phyloP scores from a whole-genome alignment of 2,888 invertebrate species.

The Anoplius nigerrimus region DNA sequence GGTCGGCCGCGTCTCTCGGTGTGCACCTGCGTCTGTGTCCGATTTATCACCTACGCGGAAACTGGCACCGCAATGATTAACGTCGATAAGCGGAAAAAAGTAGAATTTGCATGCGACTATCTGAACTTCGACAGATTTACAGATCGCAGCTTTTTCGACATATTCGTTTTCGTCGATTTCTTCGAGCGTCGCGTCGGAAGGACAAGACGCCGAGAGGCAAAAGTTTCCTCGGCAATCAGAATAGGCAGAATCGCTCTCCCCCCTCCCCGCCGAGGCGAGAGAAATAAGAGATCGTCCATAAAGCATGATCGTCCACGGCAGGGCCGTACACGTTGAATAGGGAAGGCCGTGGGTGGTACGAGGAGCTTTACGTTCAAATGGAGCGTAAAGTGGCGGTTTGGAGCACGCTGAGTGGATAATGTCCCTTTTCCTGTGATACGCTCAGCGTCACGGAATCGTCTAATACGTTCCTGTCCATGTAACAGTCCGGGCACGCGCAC shows the following conservation, averaged over 20 bases:
- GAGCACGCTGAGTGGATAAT: constrained; percentile 71
- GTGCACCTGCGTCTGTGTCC: too few relatives aligned
- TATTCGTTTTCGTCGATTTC: too few relatives aligned
- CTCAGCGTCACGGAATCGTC: constrained; percentile 62
- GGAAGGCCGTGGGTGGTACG: constrained; percentile 63
- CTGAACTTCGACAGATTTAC: too few relatives aligned
- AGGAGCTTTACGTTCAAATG: constrained; percentile 63
- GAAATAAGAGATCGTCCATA: constrained; percentile 22
- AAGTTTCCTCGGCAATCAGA: too few relatives aligned
- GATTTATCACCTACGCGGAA: too few relatives aligned
- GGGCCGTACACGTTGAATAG: constrained; percentile 57
- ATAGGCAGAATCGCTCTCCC: background rate
- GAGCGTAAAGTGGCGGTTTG: constrained; percentile 68
- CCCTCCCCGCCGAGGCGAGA: background rate
- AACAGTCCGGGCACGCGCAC: constrained; percentile 29
- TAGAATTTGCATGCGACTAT: too few relatives aligned
- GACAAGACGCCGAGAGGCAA: too few relatives aligned
- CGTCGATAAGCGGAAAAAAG: too few relatives aligned
- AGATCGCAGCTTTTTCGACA: too few relatives aligned
- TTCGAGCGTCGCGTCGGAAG: too few relatives aligned
- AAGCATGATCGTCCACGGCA: constrained; percentile 32
- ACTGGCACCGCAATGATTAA: too few relatives aligned
- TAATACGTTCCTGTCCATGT: constrained; percentile 39
- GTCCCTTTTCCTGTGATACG: constrained; percentile 72
- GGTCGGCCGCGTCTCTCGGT: too few relatives aligned